Evolutionary conservation across 1,140 invertebrate species (phyloP), one percentile per base, ranked within the genome.

Genomic region (Cephus cinctus): DNA sequence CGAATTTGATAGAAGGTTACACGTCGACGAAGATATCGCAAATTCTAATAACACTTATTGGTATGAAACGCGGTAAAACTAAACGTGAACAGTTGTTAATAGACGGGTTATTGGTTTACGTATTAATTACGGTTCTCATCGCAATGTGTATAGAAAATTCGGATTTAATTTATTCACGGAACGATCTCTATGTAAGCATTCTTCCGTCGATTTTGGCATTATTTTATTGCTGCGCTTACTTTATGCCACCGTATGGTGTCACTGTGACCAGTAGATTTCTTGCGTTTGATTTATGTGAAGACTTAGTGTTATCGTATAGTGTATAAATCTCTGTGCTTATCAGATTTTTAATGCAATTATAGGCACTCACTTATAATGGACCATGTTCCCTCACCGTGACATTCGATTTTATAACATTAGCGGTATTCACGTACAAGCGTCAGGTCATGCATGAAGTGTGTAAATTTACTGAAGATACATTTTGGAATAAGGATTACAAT

Each of bases 11-110:
- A n/a, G n/a, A n/a, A n/a, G n/a, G n/a, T n/a, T 18, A 23, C 27
- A 32, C 6, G 6, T 47, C 49, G 1, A 51, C 48, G 30, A 53
- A 30, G 55, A 31, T 59, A 23, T 56, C 48, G n/a, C 50, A 48
- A 16, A 53, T 62, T 52, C 64, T 60, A 31, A 65, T 66, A 60
- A 47, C 30, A 47, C 5, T 55, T 23, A 44, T 61, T 21, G 63
- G 63, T 5, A 59, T 65, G 58, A 59, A 57, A 59, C 52, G 51
- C 12, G 2, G 42, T 0, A 21, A 48, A 27, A 54, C 46, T 22
- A 43, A 32, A 14, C 50, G 34, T n/a, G 53, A 61, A 41, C 47
- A 57, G 49, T 30, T 59, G 1, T 25, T 63, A 4, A 40, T 58
- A 11, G 50, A 58, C 34, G n/a, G 34, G 1, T 41, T 61, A 11